Evolutionary conservation across 2,797 vertebrate genomes (phyloP).

Genomic region (Champsocephalus gunnari): DNA sequence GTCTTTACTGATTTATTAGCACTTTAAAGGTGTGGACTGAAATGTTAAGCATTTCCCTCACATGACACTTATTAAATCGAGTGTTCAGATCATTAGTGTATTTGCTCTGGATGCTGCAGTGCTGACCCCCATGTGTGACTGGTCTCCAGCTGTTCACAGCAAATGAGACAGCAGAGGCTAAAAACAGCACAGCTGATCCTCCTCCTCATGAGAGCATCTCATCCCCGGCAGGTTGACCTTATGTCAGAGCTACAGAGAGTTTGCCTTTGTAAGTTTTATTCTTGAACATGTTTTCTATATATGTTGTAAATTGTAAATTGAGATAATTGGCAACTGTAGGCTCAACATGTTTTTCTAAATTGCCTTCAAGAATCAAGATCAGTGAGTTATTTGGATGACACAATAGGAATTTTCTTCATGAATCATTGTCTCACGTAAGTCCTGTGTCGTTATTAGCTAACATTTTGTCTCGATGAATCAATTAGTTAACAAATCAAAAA

Average conservation of each 20-base stretch:
- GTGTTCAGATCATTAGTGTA: constrained; percentile 17
- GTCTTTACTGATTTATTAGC: constrained; percentile 35
- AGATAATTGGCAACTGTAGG: too few species aligned
- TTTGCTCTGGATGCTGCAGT: constrained; percentile 51
- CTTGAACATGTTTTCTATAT: neutral
- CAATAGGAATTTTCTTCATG: neutral
- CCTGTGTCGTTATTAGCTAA: neutral
- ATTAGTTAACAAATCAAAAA: neutral
- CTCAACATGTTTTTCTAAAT: neutral
- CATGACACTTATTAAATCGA: constrained; percentile 6
- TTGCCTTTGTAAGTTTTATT: constrained; percentile 1
- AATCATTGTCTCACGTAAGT: neutral
- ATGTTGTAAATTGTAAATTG: too few species aligned
- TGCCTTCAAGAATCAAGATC: neutral
- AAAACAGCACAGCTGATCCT: constrained; percentile 71
- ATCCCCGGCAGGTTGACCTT: constrained; percentile 3
- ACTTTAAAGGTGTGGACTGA: constrained; percentile 49
- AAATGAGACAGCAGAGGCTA: constrained; percentile 75
- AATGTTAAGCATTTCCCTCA: constrained; percentile 27
- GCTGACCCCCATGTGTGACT: constrained; percentile 43
- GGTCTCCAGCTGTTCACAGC: constrained; percentile 66
- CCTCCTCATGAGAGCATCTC: constrained; percentile 27
- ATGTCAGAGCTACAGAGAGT: constrained; percentile 9
- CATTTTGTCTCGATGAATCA: too few species aligned
- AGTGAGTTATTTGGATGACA: neutral